Evolutionary conservation across 2,888 invertebrate genomes (phyloP), one percentile per base, ranked within the genome.

Genomic region (Megaustenia siamemsis): DNA sequence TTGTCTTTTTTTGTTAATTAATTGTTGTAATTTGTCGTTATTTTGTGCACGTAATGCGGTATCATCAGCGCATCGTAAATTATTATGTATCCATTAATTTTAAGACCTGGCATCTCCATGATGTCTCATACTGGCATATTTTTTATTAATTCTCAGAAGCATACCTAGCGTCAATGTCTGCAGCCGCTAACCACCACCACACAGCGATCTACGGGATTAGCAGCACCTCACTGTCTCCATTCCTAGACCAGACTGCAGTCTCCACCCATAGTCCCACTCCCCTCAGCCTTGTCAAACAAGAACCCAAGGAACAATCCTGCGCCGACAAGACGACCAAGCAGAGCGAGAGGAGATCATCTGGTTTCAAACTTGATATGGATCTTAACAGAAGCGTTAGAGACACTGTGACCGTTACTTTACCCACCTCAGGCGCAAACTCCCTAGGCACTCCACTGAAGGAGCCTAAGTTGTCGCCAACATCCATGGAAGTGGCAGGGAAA

Each of bases 201-300:
- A 75, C 83, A 28, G 83, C 76, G 3, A 38, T 83, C 2, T 83
- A 83, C 60, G 84, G 73, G 35, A 49, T 85, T 28, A 43, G 45
- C 40, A 56, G 53, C 28, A 40, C 8, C 21, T 40, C 53, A 15
- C 21, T 84, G 32, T 49, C 79, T 10, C 81, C 66, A 0, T 76
- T 73, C 53, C 60, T 83, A 28, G 83, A 83, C 40, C 83, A 66
- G 18, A 35, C 66, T 2, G 32, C 66, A 21, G 40, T 69, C 43
- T 38, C 75, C 32, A n/a, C 63, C 32, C 80, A 79, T 40, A 32
- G 76, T 35, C 18, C 60, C 60, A 28, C 85, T 5, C 76, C 85
- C 24, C 68, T 85, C 21, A 77, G 85, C 15, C 76, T 85, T 3
- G 85, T 85, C 68, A 85, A 85, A 32, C 85, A 85, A 35, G 85